These are phyloP conservation scores for Agrotis clavis DNA, from an alignment of 2,888 invertebrate genomes.

Conservation along the genomic window DNA sequence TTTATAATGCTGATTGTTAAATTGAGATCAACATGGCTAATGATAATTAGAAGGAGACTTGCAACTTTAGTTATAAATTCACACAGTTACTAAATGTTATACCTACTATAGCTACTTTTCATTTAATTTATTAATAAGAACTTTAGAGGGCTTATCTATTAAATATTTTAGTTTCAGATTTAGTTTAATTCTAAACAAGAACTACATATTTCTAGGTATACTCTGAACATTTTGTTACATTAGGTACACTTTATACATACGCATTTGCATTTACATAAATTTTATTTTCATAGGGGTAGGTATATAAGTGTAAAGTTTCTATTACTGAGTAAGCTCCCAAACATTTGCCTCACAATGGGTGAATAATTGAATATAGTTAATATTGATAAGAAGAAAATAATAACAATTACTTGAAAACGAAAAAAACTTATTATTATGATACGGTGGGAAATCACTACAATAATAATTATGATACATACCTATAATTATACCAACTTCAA, in stretches of 20 bases:
- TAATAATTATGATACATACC: constrained; percentile 55
- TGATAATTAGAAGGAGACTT: constrained; percentile 15
- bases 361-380: constrained; percentile 25
- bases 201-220: constrained; percentile 16
- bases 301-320: constrained; percentile 1
- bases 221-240: constrained; percentile 16
- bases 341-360: constrained; percentile 17
- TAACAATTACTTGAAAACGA: constrained; percentile 44
- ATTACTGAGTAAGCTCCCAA: constrained; percentile 19
- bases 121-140: constrained; percentile 22
- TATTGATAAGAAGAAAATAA: constrained; percentile 36
- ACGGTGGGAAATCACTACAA: constrained; percentile 70
- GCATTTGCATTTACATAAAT: not conserved
- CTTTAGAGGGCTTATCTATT: constrained; percentile 13
- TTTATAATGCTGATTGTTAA: constrained; percentile 57
- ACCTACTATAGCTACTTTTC: constrained; percentile 2
- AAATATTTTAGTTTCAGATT: constrained; percentile 7
- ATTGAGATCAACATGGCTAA: constrained; percentile 62
- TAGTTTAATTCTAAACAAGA: constrained; percentile 10
- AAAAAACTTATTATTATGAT: constrained; percentile 63
- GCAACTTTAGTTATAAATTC: constrained; percentile 1
- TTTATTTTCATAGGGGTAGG: constrained; percentile 14
- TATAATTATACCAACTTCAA: constrained; percentile 43
- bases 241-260: constrained; percentile 7
- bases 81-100: not conserved